Percentiles rank a stretch among this genome's conserved stretches.
These are phyloP conservation scores for Saimiri boliviensis DNA, from an alignment of 2,113 vertebrate genomes.

Conservation along the genomic window DNA sequence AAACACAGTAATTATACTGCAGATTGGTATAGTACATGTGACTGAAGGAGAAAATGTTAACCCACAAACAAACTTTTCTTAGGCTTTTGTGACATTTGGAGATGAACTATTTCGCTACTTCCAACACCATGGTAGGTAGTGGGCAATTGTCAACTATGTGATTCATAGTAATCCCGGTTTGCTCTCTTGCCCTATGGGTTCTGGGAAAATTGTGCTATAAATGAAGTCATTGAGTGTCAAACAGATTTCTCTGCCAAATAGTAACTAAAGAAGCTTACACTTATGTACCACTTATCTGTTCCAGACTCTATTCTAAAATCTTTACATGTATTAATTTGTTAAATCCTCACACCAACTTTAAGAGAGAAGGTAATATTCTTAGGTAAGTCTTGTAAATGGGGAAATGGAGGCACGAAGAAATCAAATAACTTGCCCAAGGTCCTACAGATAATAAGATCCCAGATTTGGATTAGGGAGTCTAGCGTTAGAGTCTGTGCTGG, in stretches of 20 bases:
- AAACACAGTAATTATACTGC: conserved; percentile 54
- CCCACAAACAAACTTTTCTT: not conserved
- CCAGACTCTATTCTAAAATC: not conserved
- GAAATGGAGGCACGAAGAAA: not conserved
- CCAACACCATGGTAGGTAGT: not conserved
- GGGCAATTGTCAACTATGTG: not conserved
- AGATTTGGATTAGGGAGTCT: not conserved
- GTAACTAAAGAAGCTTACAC: not conserved
- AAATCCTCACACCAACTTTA: not conserved
- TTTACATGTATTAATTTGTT: not conserved
- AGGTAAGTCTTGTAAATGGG: not conserved
- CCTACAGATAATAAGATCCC: not conserved
- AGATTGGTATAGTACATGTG: conserved; percentile 15
- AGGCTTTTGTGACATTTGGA: not conserved
- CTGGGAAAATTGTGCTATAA: not conserved
- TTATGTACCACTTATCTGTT: not conserved
- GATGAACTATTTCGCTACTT: not conserved
- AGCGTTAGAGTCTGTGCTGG: not conserved
- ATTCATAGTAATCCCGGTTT: not conserved
- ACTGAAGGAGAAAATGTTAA: conserved; percentile 30
- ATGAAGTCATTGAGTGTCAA: not conserved
- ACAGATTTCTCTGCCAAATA: not conserved
- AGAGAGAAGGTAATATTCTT: not conserved
- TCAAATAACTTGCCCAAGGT: not conserved
- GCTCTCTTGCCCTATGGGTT: not conserved